A percentile compares a stretch with the other conserved stretches of the same genome.
Conservation (phyloP, 2,888 invertebrate species). For the Sesia bembeciformis region DNA sequence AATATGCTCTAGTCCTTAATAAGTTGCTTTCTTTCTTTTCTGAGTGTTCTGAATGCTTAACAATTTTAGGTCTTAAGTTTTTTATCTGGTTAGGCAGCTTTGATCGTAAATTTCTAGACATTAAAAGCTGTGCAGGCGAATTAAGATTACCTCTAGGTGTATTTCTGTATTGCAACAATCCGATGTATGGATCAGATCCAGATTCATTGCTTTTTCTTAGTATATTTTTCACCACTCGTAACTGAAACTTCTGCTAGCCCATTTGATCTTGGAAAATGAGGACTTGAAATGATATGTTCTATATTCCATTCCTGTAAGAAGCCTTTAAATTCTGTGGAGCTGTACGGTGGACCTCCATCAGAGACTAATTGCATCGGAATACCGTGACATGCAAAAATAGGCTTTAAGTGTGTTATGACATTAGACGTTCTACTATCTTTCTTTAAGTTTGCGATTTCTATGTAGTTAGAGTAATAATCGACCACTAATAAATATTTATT, state of each 20-base stretch:
- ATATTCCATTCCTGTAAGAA: constrained; percentile 5
- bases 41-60: constrained; percentile 2
- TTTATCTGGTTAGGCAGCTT: constrained; percentile 3
- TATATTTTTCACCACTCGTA: constrained; percentile 8
- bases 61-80: constrained; percentile 7
- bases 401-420: constrained; percentile 2
- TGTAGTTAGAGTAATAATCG: constrained; percentile 6
- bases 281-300: constrained; percentile 7
- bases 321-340: constrained; percentile 2
- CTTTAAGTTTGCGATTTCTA: constrained; percentile 2
- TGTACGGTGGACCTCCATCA: constrained; percentile 4
- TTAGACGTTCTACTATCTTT: not conserved
- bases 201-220: constrained; percentile 8
- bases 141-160: constrained; percentile 4
- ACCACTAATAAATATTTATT: not conserved
- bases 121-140: constrained; percentile 7
- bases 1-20: not conserved
- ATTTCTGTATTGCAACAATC: constrained; percentile 6
- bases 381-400: constrained; percentile 6
- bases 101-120: constrained; percentile 7
- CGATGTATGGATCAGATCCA: constrained; percentile 5
- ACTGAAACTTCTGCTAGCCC: constrained; percentile 5
- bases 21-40: not conserved
- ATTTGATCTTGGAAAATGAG: constrained; percentile 6
- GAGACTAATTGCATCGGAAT: constrained; percentile 4